These are phyloP conservation scores for Xenentodon cancila DNA, from an alignment of 2,797 vertebrate genomes.

Conservation along the genomic window DNA sequence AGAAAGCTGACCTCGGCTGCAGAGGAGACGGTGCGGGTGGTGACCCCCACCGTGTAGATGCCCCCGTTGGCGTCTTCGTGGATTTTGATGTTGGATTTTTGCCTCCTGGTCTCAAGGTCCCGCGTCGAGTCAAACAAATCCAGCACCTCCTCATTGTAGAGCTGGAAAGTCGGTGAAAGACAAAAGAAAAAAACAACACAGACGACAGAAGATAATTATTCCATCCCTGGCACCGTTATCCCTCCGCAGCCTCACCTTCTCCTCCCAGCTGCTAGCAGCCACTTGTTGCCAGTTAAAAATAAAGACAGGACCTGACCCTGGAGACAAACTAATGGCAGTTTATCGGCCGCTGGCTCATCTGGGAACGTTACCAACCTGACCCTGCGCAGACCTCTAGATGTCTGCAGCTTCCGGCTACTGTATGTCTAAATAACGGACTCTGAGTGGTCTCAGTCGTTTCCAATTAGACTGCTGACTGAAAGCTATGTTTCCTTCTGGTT, in stretches of 20 bases:
- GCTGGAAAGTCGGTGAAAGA: slow-evolving; percentile 63
- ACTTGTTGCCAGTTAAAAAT: slow-evolving; percentile 67
- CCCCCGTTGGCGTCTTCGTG: slow-evolving; percentile 91
- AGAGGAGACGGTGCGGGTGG: slow-evolving; percentile 56
- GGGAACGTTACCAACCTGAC: slow-evolving; percentile 40
- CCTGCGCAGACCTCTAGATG: slow-evolving; percentile 42
- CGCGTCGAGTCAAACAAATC: slow-evolving; percentile 92
- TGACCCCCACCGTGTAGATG: slow-evolving; percentile 95
- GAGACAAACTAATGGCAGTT: slow-evolving; percentile 59
- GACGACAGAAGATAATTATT: too few relatives aligned
- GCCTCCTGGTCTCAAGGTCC: slow-evolving; percentile 86
- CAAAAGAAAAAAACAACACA: too few relatives aligned
- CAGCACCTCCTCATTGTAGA: slow-evolving; percentile 97
- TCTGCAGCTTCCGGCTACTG: slow-evolving; percentile 44
- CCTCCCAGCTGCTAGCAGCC: slow-evolving; percentile 58
- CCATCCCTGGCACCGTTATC: too few relatives aligned
- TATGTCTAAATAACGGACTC: too few relatives aligned
- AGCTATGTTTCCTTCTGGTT: too few relatives aligned
- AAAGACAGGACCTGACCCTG: slow-evolving; percentile 40
- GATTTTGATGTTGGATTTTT: slow-evolving; percentile 96
- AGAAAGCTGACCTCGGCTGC: slow-evolving; percentile 73
- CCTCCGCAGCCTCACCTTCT: slow-evolving; percentile 51
- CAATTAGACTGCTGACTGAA: too few relatives aligned
- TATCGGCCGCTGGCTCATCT: slow-evolving; percentile 55
- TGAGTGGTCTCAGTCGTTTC: too few relatives aligned